These are phyloP conservation scores for Aphis craccivora DNA, from an alignment of 1,140 invertebrate species.

Conservation along the genomic window DNA sequence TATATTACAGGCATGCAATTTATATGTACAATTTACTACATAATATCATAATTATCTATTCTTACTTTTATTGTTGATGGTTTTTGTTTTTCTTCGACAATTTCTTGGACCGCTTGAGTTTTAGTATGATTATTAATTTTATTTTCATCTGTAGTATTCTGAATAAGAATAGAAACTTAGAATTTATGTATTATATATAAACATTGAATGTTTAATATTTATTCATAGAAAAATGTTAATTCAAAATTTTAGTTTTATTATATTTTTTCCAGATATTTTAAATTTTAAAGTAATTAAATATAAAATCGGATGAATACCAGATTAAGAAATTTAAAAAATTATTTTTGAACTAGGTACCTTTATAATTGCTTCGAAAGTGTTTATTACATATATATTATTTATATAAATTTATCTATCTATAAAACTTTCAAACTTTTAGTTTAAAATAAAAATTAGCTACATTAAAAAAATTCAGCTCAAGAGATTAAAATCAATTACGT, in stretches of 20 bases:
- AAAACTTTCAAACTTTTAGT: neutral
- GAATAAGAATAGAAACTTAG: neutral
- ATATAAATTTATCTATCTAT: neutral
- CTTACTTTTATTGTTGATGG: neutral
- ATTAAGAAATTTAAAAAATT: neutral
- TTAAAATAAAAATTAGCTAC: neutral
- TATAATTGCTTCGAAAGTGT: neutral
- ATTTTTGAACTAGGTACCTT: neutral
- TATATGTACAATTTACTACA: neutral
- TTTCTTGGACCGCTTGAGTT: neutral
- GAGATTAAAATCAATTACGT: neutral
- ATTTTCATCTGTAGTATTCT: slow-evolving; percentile 11
- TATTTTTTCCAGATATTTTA: neutral
- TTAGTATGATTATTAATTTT: slow-evolving; percentile 24
- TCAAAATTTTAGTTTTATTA: neutral
- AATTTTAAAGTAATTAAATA: neutral
- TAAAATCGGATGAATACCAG: neutral
- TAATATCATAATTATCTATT: neutral
- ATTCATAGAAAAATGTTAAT: neutral
- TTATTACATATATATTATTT: neutral
- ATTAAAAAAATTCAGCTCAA: neutral
- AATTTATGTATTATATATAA: neutral
- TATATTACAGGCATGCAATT: neutral
- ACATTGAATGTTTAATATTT: neutral
- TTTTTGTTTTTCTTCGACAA: neutral